Evolutionary conservation across 2,113 vertebrate genomes (phyloP).

Genomic region (Acrocephalus arundinaceus): DNA sequence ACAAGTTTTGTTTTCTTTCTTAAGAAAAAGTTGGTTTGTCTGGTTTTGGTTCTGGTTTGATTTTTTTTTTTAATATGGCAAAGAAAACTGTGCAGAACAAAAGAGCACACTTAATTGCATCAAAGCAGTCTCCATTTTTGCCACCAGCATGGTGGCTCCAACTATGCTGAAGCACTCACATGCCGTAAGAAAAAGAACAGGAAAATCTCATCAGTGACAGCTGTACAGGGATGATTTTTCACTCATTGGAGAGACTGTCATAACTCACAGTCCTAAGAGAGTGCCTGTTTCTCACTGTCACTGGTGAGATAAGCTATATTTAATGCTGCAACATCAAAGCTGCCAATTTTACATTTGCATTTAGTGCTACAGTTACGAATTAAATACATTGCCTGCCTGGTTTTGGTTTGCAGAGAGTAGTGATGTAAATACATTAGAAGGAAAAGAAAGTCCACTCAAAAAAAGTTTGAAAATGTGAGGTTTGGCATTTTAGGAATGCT

Average conservation of each 20-base stretch:
- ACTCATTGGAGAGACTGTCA: constrained; percentile 59
- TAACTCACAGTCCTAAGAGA: constrained; percentile 66
- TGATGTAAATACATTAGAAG: neutral
- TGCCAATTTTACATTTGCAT: constrained; percentile 64
- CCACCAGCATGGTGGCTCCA: neutral
- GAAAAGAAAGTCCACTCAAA: neutral
- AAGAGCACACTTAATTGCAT: neutral
- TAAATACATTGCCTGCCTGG: neutral
- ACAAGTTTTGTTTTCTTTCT: neutral
- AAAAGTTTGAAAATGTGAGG: neutral
- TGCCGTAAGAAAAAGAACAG: neutral
- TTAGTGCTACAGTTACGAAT: constrained; percentile 27
- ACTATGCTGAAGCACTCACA: neutral
- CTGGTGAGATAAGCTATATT: constrained; percentile 66
- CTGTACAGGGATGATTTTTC: constrained; percentile 58
- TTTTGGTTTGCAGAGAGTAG: constrained; percentile 22
- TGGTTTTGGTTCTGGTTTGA: neutral
- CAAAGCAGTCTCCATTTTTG: neutral
- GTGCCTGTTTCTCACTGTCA: constrained; percentile 67
- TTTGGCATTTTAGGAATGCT: neutral
- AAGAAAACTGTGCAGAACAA: neutral
- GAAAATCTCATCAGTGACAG: constrained; percentile 30
- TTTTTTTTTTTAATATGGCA: neutral
- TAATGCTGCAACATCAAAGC: constrained; percentile 38
- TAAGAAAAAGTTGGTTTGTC: neutral